Conservation (phyloP, 2,888 invertebrate species). For the Lochmaea crataegi region DNA sequence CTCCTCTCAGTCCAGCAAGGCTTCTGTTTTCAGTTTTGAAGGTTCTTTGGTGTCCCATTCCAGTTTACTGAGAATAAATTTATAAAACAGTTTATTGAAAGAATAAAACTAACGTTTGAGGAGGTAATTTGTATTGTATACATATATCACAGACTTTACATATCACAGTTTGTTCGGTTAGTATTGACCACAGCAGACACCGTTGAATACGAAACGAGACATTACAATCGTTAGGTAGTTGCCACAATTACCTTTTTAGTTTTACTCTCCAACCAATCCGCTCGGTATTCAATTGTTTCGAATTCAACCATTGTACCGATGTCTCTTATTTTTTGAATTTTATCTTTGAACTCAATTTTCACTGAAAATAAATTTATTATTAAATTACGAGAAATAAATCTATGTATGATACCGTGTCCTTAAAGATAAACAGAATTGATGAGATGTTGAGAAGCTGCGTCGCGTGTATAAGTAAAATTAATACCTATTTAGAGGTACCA, state of each 20-base stretch:
- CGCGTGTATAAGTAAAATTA: too few relatives aligned
- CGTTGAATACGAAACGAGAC: background rate
- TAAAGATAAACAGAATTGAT: too few relatives aligned
- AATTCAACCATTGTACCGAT: slow-evolving; percentile 27
- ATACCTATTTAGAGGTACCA: too few relatives aligned
- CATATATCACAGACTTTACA: background rate
- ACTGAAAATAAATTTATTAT: slow-evolving; percentile 22
- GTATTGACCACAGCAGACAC: background rate
- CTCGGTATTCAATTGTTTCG: slow-evolving; percentile 10
- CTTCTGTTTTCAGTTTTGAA: too few relatives aligned
- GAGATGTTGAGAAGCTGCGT: too few relatives aligned
- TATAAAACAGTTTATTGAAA: too few relatives aligned
- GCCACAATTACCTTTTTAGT: background rate
- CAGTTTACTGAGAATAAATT: too few relatives aligned
- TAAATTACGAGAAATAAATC: background rate
- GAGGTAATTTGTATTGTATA: background rate
- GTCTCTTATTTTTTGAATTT: slow-evolving; percentile 17
- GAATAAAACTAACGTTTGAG: background rate
- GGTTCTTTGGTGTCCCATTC: too few relatives aligned
- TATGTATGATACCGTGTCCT: too few relatives aligned
- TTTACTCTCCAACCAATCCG: background rate
- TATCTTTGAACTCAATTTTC: slow-evolving; percentile 3
- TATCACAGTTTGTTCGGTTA: background rate
- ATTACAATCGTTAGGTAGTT: background rate
- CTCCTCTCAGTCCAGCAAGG: too few relatives aligned